Evolutionary conservation across 2,113 vertebrate genomes (phyloP).

Genomic region (Hystrix cristata): DNA sequence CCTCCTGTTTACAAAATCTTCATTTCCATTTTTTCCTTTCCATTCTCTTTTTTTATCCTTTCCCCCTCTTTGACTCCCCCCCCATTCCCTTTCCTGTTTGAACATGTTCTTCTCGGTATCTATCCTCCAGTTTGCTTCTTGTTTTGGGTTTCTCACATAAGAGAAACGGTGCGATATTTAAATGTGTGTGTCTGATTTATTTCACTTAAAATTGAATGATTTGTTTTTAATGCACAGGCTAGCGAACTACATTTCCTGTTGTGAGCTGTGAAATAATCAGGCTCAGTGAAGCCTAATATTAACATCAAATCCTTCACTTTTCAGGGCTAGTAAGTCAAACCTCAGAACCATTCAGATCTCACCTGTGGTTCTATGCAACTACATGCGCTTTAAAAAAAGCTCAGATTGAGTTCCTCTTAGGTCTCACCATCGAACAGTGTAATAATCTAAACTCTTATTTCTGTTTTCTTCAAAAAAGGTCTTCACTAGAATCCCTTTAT

Average conservation of each 20-base stretch:
- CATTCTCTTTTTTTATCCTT: background rate
- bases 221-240: background rate
- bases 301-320: background rate
- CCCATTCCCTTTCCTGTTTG: background rate
- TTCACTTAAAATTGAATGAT: background rate
- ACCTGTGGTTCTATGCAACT: background rate
- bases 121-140: background rate
- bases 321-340: background rate
- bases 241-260: background rate
- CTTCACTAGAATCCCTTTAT: background rate
- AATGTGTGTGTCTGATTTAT: background rate
- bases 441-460: background rate
- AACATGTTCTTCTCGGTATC: background rate
- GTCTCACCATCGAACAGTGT: background rate
- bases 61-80: background rate
- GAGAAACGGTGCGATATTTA: background rate
- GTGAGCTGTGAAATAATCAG: background rate
- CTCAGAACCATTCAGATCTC: background rate
- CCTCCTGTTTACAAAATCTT: background rate
- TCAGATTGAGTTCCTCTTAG: background rate
- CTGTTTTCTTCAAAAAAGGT: background rate
- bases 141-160: background rate
- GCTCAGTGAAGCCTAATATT: background rate
- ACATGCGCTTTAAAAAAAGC: background rate
- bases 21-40: background rate